Evolutionary conservation across 2,888 invertebrate species (phyloP).

Genomic region (Leptinotarsa peninsularis): DNA sequence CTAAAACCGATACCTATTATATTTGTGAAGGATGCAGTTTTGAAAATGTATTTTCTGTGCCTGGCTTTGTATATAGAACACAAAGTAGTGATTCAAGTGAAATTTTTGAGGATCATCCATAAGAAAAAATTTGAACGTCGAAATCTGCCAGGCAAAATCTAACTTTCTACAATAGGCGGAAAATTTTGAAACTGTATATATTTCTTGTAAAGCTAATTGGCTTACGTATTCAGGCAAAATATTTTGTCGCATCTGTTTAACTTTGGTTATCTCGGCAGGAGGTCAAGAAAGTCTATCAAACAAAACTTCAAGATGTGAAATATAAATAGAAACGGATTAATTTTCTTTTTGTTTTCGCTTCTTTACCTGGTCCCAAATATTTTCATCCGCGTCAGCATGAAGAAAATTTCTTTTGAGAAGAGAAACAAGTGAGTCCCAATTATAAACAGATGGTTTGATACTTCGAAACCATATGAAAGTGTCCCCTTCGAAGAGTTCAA

Average conservation of each 20-base stretch:
- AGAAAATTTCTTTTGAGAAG: constrained; percentile 23
- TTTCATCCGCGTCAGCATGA: constrained; percentile 16
- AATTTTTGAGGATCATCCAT: too few species aligned
- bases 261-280: constrained; percentile 12
- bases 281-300: constrained; percentile 1
- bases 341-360: constrained; percentile 17
- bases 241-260: constrained; percentile 14
- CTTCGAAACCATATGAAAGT: constrained; percentile 21
- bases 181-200: not conserved
- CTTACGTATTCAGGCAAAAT: not conserved
- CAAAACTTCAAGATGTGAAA: constrained; percentile 11
- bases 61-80: too few species aligned
- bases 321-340: constrained; percentile 18
- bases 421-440: constrained; percentile 15
- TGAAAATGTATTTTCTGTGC: too few species aligned
- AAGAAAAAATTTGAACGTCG: too few species aligned
- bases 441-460: not conserved
- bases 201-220: constrained; percentile 16
- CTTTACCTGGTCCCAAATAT: constrained; percentile 27
- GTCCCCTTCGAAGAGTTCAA: constrained; percentile 4
- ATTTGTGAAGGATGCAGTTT: too few species aligned
- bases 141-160: too few species aligned
- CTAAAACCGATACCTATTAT: too few species aligned
- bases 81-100: too few species aligned
- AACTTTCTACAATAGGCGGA: not conserved